Evolutionary conservation across 2,797 vertebrate species (phyloP).

Genomic region (Epinephelus malabaricus): DNA sequence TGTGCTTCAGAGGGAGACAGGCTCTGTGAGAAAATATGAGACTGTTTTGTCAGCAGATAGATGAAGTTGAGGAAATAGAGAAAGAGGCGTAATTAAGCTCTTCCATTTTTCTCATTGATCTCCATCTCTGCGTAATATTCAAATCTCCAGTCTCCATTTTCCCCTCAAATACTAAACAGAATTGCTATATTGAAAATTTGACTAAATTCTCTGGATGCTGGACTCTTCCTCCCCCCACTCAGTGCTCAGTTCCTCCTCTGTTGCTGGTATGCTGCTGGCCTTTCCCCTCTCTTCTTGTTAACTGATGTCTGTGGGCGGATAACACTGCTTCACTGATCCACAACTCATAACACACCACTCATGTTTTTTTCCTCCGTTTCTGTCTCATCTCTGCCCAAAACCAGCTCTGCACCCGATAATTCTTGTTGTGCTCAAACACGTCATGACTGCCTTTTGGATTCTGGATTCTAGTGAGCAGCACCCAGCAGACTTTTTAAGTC

Average conservation of each 20-base stretch:
- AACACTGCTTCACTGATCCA: conserved; percentile 77
- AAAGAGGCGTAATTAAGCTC: conserved; percentile 44
- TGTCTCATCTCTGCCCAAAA: conserved; percentile 56
- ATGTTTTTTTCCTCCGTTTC: conserved; percentile 15
- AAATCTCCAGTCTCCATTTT: background rate
- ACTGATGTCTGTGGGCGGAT: conserved; percentile 78
- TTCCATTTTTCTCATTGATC: conserved; percentile 31
- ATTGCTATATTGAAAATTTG: background rate
- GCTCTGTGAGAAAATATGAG: conserved; percentile 35
- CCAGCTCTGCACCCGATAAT: conserved; percentile 19
- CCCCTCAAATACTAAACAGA: background rate
- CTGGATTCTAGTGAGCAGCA: conserved; percentile 23
- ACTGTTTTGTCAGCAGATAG: conserved; percentile 20
- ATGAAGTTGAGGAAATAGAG: conserved; percentile 25
- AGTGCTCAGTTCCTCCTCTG: conserved; percentile 55
- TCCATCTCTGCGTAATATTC: conserved; percentile 3
- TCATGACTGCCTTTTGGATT: conserved; percentile 17
- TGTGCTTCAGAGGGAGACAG: conserved; percentile 24
- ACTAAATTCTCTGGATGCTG: conserved; percentile 44
- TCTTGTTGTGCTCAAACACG: conserved; percentile 39
- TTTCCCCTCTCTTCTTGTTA: conserved; percentile 77
- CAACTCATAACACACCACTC: conserved; percentile 71
- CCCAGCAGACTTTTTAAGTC: conserved; percentile 4
- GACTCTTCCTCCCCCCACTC: conserved; percentile 47
- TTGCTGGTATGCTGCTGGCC: conserved; percentile 74